phyloP scores from a whole-genome alignment of 2,888 invertebrate genomes.

The Chrysodeixis includens region DNA sequence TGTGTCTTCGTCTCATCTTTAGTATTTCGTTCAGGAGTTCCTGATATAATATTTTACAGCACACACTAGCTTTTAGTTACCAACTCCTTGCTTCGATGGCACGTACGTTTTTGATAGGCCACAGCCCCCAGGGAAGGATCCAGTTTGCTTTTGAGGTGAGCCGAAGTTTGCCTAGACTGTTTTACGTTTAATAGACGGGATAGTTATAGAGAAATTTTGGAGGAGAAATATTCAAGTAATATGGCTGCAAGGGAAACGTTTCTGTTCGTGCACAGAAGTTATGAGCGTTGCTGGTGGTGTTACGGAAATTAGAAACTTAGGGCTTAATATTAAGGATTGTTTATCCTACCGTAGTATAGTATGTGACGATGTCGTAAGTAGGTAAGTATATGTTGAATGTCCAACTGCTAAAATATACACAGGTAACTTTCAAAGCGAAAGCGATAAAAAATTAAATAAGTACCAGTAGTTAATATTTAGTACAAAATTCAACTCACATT shows the following conservation, averaged over 20 bases:
- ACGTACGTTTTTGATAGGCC: slow-evolving; percentile 69
- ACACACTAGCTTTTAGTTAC: slow-evolving; percentile 43
- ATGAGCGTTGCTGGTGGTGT: too few relatives aligned
- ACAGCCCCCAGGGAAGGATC: slow-evolving; percentile 37
- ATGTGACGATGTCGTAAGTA: too few relatives aligned
- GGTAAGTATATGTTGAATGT: too few relatives aligned
- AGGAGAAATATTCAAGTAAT: too few relatives aligned
- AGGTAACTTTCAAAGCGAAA: too few relatives aligned
- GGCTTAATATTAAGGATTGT: too few relatives aligned
- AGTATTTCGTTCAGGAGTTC: slow-evolving; percentile 11
- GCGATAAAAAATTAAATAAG: not conserved
- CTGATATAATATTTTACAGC: slow-evolving; percentile 40
- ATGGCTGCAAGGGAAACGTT: too few relatives aligned
- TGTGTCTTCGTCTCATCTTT: slow-evolving; percentile 15
- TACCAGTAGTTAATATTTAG: not conserved
- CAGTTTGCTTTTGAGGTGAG: slow-evolving; percentile 17
- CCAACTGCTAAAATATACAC: too few relatives aligned
- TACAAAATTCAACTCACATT: not conserved
- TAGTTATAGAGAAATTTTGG: not conserved
- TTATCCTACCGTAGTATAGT: too few relatives aligned
- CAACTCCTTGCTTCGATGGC: slow-evolving; percentile 40
- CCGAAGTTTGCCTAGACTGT: not conserved
- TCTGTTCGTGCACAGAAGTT: too few relatives aligned
- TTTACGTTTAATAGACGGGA: not conserved
- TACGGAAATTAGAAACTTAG: too few relatives aligned